Percentiles rank a stretch among this genome's conserved stretches.
Conservation (phyloP, 64 coral and sea anemone species). For the Exaiptasia diaphana region DNA sequence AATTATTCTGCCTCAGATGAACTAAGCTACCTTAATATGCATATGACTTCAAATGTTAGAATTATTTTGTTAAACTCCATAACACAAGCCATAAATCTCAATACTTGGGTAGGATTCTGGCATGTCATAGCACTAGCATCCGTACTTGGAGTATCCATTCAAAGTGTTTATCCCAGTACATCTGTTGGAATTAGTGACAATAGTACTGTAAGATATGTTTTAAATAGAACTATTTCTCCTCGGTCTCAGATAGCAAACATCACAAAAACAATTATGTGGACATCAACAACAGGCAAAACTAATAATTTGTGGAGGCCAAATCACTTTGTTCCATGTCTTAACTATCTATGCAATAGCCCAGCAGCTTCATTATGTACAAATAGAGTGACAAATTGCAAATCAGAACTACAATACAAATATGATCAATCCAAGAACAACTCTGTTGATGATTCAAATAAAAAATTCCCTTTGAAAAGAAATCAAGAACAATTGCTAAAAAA, state of each 20-base stretch:
- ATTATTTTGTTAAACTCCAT: not conserved
- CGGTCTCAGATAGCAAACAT: not conserved
- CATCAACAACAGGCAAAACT: not conserved
- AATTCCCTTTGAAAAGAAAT: not conserved
- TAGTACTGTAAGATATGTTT: not conserved
- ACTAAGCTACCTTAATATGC: not conserved
- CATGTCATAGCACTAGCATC: constrained; percentile 3
- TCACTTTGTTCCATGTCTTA: constrained; percentile 25
- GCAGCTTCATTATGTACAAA: not conserved
- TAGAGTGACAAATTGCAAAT: not conserved
- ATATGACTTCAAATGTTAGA: not conserved
- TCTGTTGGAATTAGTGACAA: not conserved
- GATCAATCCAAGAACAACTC: not conserved
- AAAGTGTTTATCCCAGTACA: constrained; percentile 38
- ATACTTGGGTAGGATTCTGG: constrained; percentile 30
- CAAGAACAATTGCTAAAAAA: not conserved
- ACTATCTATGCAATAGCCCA: not conserved
- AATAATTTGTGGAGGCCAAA: not conserved
- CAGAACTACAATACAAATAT: not conserved
- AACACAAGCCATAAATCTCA: not conserved
- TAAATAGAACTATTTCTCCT: constrained; percentile 6
- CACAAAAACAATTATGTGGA: constrained; percentile 13
- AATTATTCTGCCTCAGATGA: not conserved
- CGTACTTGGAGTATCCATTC: not conserved
- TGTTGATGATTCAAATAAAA: not conserved